Evolutionary conservation across 1,140 invertebrate species (phyloP).

Genomic region (Danaus melanippus): DNA sequence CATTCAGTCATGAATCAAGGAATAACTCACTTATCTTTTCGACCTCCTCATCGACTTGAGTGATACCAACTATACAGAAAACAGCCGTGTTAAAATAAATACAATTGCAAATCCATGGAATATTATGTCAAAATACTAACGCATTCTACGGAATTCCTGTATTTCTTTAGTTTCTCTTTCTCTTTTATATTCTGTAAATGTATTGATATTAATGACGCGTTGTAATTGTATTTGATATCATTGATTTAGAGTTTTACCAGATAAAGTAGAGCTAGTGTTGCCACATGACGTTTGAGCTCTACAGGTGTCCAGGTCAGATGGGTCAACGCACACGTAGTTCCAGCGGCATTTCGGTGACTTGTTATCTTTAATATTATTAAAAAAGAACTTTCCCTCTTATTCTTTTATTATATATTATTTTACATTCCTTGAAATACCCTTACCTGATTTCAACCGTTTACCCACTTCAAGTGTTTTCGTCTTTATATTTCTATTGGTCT

Average conservation of each 20-base stretch:
- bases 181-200: constrained; percentile 20
- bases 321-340: constrained; percentile 32
- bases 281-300: constrained; percentile 26
- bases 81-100: neutral
- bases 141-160: constrained; percentile 29
- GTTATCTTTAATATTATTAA: neutral
- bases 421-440: neutral
- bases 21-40: constrained; percentile 50
- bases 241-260: constrained; percentile 16
- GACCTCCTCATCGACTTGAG: constrained; percentile 41
- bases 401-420: neutral
- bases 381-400: neutral
- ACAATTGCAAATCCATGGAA: neutral
- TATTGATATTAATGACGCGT: neutral
- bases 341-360: constrained; percentile 27
- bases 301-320: constrained; percentile 36
- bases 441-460: constrained; percentile 6
- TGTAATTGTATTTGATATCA: neutral
- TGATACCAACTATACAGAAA: constrained; percentile 30
- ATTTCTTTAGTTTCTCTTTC: constrained; percentile 13
- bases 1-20: constrained; percentile 1
- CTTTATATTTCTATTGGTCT: constrained; percentile 4
- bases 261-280: constrained; percentile 9
- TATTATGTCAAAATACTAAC: constrained; percentile 26
- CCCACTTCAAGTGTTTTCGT: too few relatives aligned